Conservation (phyloP, 2,888 invertebrate species). For the Tenodera sinensis region DNA sequence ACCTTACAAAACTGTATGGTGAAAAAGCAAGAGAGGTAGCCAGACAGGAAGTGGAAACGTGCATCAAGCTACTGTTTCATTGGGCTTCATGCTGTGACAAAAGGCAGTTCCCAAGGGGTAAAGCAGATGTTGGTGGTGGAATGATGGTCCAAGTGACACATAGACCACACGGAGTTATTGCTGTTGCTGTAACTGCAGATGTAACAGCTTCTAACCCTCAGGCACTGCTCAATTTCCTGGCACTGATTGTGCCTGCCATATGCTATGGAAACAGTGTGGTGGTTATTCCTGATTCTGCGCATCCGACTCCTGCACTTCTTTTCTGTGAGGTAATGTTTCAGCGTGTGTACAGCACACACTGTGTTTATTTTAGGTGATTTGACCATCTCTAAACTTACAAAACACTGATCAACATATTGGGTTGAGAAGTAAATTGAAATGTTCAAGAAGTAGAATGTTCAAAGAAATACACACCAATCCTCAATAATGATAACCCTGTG, state of each 20-base stretch:
- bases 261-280: conserved; percentile 20
- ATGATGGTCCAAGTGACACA: neutral
- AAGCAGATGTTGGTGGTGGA: neutral
- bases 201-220: neutral
- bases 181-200: neutral
- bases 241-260: conserved; percentile 11
- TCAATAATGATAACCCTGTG: too few species aligned
- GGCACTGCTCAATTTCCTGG: neutral
- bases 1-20: neutral
- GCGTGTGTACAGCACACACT: too few species aligned
- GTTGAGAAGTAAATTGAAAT: too few species aligned
- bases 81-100: conserved; percentile 24
- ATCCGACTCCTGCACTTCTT: conserved; percentile 17
- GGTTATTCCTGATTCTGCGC: neutral
- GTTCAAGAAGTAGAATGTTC: too few species aligned
- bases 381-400: too few species aligned
- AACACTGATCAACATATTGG: too few species aligned
- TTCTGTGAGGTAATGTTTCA: conserved; percentile 12
- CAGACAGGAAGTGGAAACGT: neutral
- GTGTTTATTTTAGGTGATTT: too few species aligned
- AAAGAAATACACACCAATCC: too few species aligned
- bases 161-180: conserved; percentile 22
- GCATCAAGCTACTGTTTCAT: conserved; percentile 8
- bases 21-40: neutral
- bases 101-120: neutral